phyloP scores from a whole-genome alignment of 2,797 vertebrate genomes.

The Tokudaia muenninki region DNA sequence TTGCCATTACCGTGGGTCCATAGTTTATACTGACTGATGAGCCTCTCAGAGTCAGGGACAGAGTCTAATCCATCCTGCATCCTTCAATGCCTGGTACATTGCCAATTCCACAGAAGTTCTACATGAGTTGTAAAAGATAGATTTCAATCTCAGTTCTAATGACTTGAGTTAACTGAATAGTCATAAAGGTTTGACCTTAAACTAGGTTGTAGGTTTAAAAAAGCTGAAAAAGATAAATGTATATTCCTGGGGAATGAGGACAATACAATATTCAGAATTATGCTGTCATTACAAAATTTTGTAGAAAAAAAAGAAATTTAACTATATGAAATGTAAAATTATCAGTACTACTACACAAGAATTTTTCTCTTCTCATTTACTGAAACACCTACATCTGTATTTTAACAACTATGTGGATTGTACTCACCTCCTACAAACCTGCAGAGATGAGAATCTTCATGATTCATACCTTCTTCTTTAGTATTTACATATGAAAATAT shows the following conservation, averaged over 20 bases:
- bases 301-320: background rate
- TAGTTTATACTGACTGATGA: slow-evolving; percentile 49
- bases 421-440: background rate
- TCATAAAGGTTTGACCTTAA: background rate
- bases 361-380: background rate
- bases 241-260: background rate
- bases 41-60: background rate
- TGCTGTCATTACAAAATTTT: background rate
- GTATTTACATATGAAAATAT: background rate
- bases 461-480: background rate
- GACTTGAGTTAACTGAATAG: background rate
- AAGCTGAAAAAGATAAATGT: background rate
- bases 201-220: slow-evolving; percentile 12
- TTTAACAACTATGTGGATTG: background rate
- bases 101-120: background rate
- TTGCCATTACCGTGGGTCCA: background rate
- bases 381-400: background rate
- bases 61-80: background rate
- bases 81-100: background rate
- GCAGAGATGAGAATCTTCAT: background rate
- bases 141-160: background rate
- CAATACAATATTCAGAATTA: background rate
- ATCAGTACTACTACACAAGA: background rate
- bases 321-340: background rate
- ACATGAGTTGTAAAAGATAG: background rate